Evolutionary conservation across 2,888 invertebrate species (phyloP).

Genomic region (Eledona agricola): DNA sequence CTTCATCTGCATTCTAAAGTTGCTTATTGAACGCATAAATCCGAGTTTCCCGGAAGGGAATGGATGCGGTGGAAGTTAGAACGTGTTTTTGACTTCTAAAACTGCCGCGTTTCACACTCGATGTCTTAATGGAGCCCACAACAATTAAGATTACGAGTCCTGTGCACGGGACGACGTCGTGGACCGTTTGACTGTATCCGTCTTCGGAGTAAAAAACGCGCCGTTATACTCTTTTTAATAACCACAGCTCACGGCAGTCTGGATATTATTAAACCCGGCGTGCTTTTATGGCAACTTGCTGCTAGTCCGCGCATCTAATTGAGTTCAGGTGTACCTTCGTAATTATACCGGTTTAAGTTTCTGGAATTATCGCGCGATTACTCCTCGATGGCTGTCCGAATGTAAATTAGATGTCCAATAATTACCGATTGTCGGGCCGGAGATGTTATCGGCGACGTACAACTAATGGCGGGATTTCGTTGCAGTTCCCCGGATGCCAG

Average conservation of each 20-base stretch:
- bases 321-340: conserved; percentile 53
- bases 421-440: conserved; percentile 49
- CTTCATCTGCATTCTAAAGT: too few species aligned
- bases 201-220: neutral
- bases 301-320: conserved; percentile 47
- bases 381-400: conserved; percentile 46
- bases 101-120: too few species aligned
- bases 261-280: conserved; percentile 47
- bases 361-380: conserved; percentile 51
- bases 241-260: conserved; percentile 40
- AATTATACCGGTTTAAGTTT: conserved; percentile 54
- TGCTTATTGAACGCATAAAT: too few species aligned
- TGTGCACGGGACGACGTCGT: too few species aligned
- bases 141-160: too few species aligned
- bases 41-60: too few species aligned
- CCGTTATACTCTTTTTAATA: conserved; percentile 42
- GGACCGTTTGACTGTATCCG: too few species aligned
- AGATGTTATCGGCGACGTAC: conserved; percentile 22
- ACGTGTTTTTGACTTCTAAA: too few species aligned
- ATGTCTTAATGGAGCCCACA: too few species aligned
- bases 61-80: too few species aligned
- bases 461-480: conserved; percentile 43
- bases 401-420: conserved; percentile 53
- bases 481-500: conserved; percentile 77
- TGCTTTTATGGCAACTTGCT: conserved; percentile 44